Evolutionary conservation across 2,797 vertebrate genomes (phyloP), one percentile per base, ranked within the genome.

Genomic region (Emys orbicularis): DNA sequence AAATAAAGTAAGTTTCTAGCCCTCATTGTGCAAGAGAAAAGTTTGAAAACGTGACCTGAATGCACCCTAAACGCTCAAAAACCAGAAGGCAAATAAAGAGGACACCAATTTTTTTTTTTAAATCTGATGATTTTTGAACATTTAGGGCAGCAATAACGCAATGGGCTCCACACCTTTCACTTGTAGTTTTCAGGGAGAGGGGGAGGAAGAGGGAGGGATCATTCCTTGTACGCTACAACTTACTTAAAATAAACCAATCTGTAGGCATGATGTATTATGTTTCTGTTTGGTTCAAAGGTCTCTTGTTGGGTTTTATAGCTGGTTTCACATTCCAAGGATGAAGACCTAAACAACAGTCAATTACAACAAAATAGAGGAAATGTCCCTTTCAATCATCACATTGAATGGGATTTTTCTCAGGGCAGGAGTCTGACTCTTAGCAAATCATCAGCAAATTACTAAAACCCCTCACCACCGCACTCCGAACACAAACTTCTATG

Each of bases 351-450:
- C 7, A 59, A 83, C 92, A 88, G 21, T 44, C 72, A 29, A 29
- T 77, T 57, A 47, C 56, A 88, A 74, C 31, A 47, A 90, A 15
- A 83, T 80, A 44, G 25, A 57, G 37, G 81, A 94, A 92, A 84
- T 41, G 6, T 50, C 86, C 77, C 68, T 77, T 91, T 91, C 53
- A 95, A 89, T 83, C 4, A 85, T 2, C 41, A 49, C 23, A 83
- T 85, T 27, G 25, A 37, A 92, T 86, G 90, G 86, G 84, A 79
- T 72, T 94, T 96, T 95, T 90, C 53, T 77, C 29, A 85, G 81
- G 31, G n/a, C 76, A 83, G 44, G 23, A 16, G 83, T 85, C 79
- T 87, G 57, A 56, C 41, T 83, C 18, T 56, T 92, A 87, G 84
- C 72, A 91, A 49, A 47, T 77, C 25, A 44, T 31, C 47, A 76